Base-by-base conservation (phyloP, 2,797 vertebrate genomes). In the Poecilia picta region DNA sequence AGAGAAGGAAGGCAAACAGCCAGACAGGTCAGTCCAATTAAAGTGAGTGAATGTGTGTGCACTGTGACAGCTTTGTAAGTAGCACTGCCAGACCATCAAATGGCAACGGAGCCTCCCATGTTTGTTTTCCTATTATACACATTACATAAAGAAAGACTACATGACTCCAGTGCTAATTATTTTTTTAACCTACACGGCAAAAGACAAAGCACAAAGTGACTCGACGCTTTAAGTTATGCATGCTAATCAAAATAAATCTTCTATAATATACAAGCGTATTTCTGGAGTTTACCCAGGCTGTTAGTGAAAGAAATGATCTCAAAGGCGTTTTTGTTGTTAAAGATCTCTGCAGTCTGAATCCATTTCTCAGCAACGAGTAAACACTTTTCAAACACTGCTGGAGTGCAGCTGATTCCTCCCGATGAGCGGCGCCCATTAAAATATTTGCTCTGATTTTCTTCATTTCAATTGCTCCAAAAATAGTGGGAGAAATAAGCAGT, bases 21-120 rank as follows among this genome's bases (percentile, higher is more conserved):
- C 74, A 72, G 81, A 83, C 77, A 82, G 85, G 79, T 87, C 57
- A 79, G 73, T 79, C 81, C 81, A 87, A 89, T 90, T 91, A 91
- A 81, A 91, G 49, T 25, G 46, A 13, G 73, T 73, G 72, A 78
- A 72, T 79, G 72, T 77, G 77, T 25, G 80, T 8, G 23, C 33
- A 55, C 76, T 59, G 84, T 87, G 89, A 87, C 89, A 87, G 82
- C 76, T 59, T 73, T 46, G 84, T 75, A 79, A 81, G 80, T 81
- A 23, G 70, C 0, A 2, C 66, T 82, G 85, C 77, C 85, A 86
- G 71, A 81, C 73, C 79, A 73, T 82, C 76, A 87, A 82, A 87
- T 64, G 1, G 46, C 31, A 66, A 76, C 5, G n/a, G 75, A 79
- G 73, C 43, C 82, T 70, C 39, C 59, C 76, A 33, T 80, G 59